Conservation (phyloP, 2,888 invertebrate genomes). For the Limulus polyphemus region DNA sequence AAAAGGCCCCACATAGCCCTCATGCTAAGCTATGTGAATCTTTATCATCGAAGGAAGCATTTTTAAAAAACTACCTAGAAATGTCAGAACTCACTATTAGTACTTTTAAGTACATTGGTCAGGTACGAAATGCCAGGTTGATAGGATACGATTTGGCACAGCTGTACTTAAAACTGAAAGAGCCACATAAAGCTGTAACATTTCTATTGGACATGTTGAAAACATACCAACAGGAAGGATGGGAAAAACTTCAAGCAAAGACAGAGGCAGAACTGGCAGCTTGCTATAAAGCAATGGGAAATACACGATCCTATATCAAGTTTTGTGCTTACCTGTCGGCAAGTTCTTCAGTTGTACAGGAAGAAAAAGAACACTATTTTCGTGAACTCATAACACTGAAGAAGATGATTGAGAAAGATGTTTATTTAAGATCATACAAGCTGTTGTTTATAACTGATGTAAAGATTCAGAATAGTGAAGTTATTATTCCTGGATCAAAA, state of each 20-base stretch:
- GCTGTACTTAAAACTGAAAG: constrained; percentile 56
- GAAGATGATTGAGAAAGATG: constrained; percentile 9
- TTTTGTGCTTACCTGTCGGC: constrained; percentile 67
- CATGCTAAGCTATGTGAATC: constrained; percentile 79
- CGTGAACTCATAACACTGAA: constrained; percentile 50
- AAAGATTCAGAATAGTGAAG: constrained; percentile 11
- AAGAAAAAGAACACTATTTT: constrained; percentile 61
- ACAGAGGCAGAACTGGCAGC: constrained; percentile 69
- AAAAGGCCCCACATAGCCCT: constrained; percentile 41
- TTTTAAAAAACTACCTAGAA: constrained; percentile 75
- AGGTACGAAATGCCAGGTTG: constrained; percentile 66
- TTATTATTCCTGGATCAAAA: constrained; percentile 14
- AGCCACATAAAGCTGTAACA: constrained; percentile 71
- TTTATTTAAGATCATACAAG: constrained; percentile 14
- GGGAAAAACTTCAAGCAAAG: constrained; percentile 56
- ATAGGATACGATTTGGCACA: constrained; percentile 79
- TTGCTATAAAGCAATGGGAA: constrained; percentile 67
- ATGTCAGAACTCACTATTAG: constrained; percentile 89
- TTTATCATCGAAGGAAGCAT: constrained; percentile 72
- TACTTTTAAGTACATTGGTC: constrained; percentile 85
- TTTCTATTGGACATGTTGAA: constrained; percentile 75
- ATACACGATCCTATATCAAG: constrained; percentile 60
- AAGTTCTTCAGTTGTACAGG: constrained; percentile 57
- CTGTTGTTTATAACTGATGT: constrained; percentile 15
- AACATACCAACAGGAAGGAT: constrained; percentile 74